Evolutionary conservation across 2,888 invertebrate species (phyloP).

Genomic region (Cephus sareptanus): DNA sequence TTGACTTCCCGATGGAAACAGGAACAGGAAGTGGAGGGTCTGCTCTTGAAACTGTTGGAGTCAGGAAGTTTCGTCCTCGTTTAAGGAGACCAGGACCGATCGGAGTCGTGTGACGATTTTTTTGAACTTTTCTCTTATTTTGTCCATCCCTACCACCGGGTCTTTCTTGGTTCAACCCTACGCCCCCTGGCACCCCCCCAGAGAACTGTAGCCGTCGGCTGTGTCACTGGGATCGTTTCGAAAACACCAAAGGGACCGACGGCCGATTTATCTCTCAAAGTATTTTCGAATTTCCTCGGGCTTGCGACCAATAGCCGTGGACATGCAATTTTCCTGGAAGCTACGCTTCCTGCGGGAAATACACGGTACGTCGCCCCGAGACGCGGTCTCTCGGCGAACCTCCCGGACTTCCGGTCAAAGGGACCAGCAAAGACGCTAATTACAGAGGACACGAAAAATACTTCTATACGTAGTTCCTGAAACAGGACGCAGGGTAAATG

Average conservation of each 20-base stretch:
- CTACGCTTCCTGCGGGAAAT: neutral
- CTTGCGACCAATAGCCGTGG: neutral
- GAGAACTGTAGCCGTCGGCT: neutral
- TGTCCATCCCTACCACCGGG: neutral
- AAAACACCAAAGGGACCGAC: neutral
- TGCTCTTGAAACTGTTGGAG: neutral
- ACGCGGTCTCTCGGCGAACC: neutral
- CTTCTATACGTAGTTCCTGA: neutral
- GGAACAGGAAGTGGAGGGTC: neutral
- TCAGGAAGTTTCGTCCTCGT: neutral
- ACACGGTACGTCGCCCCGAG: neutral
- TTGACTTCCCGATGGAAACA: slow-evolving; percentile 22
- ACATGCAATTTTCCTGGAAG: neutral
- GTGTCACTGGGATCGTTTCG: neutral
- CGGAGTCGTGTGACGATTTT: neutral
- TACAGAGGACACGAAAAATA: neutral
- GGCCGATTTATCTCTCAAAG: neutral
- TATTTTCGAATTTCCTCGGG: neutral
- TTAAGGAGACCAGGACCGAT: neutral
- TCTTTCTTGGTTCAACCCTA: neutral
- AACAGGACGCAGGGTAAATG: neutral
- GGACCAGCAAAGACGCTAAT: neutral
- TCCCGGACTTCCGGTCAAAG: neutral
- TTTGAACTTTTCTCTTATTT: neutral
- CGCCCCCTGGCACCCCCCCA: neutral